Percentiles rank a stretch among this genome's conserved stretches.
These are phyloP conservation scores for Misgurnus anguillicaudatus DNA, from an alignment of 2,113 vertebrate genomes.

Conservation along the genomic window DNA sequence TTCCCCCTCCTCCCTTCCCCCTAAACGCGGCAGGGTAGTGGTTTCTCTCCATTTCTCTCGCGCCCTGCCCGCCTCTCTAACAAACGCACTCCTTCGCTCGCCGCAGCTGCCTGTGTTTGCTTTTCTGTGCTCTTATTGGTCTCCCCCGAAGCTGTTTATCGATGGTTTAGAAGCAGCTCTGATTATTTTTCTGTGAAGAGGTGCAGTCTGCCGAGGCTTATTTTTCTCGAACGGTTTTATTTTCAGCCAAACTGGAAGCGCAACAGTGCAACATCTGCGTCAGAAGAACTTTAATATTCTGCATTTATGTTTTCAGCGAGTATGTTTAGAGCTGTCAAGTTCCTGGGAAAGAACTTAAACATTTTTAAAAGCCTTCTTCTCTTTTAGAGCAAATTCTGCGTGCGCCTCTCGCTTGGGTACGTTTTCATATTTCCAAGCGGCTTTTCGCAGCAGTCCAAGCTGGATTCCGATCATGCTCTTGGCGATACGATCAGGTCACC, in stretches of 20 bases:
- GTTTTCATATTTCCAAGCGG: constrained; percentile 12
- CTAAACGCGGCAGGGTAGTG: constrained; percentile 24
- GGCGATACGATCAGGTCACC: constrained; percentile 39
- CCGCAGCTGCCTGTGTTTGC: constrained; percentile 61
- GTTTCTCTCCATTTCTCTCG: constrained; percentile 58
- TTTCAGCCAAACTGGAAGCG: constrained; percentile 28
- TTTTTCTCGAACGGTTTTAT: constrained; percentile 5
- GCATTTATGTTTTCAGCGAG: constrained; percentile 21
- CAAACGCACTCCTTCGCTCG: constrained; percentile 56
- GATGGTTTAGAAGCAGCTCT: constrained; percentile 55
- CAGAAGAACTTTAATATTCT: not conserved
- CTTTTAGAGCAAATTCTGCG: constrained; percentile 17
- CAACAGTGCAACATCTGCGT: not conserved
- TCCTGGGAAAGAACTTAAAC: constrained; percentile 18
- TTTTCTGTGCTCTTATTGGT: constrained; percentile 52
- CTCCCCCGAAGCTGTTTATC: constrained; percentile 54
- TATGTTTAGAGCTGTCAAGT: constrained; percentile 24
- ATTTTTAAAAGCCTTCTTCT: constrained; percentile 13
- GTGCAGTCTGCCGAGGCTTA: constrained; percentile 42
- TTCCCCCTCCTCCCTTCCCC: constrained; percentile 28
- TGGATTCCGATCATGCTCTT: constrained; percentile 51
- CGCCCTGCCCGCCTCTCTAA: constrained; percentile 37
- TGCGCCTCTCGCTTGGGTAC: not conserved
- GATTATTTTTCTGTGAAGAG: constrained; percentile 50
- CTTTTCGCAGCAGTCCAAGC: constrained; percentile 36